A percentile compares a stretch with the other conserved stretches of the same genome.
phyloP scores from a whole-genome alignment of 2,888 invertebrate species.

The Ernsta delagoae region DNA sequence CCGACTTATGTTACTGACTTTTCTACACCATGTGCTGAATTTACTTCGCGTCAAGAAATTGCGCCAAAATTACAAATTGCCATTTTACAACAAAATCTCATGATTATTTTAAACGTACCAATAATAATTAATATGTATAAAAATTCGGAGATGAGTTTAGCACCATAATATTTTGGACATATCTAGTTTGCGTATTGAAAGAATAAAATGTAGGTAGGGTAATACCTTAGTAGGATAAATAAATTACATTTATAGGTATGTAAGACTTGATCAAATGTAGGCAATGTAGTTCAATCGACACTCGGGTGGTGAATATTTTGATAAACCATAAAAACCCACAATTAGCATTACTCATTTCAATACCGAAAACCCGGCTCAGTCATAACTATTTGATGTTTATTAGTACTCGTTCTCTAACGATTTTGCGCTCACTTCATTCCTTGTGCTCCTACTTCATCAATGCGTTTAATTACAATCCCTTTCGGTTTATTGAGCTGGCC shows the following conservation, averaged over 20 bases:
- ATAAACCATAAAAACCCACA: too few species aligned
- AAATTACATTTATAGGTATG: too few species aligned
- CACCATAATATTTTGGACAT: too few species aligned
- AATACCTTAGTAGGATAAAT: too few species aligned
- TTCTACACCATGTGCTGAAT: slow-evolving; percentile 27
- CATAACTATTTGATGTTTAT: slow-evolving; percentile 27
- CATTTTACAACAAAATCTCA: neutral
- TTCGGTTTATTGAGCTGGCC: slow-evolving; percentile 35
- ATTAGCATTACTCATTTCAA: slow-evolving; percentile 2
- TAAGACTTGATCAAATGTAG: too few species aligned
- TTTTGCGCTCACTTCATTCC: slow-evolving; percentile 21
- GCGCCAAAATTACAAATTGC: neutral
- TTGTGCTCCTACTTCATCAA: slow-evolving; percentile 31
- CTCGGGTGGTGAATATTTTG: too few species aligned
- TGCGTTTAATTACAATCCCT: slow-evolving; percentile 34
- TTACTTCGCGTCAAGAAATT: slow-evolving; percentile 18
- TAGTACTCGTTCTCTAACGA: slow-evolving; percentile 5
- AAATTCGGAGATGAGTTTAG: too few species aligned
- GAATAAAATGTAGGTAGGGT: too few species aligned
- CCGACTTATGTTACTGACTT: slow-evolving; percentile 31
- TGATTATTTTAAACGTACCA: too few species aligned
- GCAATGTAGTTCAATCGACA: too few species aligned
- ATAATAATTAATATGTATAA: too few species aligned
- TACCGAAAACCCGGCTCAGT: neutral
- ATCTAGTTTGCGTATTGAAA: too few species aligned